Percentiles rank a stretch among this genome's conserved stretches.
phyloP scores from a whole-genome alignment of 2,113 vertebrate species.

The Thymallus thymallus region DNA sequence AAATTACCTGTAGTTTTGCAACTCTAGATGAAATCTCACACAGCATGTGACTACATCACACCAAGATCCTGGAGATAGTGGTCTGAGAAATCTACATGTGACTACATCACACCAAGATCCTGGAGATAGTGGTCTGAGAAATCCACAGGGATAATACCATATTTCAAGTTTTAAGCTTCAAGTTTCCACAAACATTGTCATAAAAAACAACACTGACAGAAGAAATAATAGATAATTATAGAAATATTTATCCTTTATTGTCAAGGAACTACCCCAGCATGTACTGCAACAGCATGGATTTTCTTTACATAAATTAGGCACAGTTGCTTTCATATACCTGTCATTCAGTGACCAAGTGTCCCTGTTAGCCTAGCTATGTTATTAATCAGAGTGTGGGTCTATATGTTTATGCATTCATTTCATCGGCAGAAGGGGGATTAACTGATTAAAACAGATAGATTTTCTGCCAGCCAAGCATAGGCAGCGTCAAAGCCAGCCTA shows the following conservation, averaged over 20 bases:
- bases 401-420: constrained; percentile 51
- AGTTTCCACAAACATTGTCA: constrained; percentile 4
- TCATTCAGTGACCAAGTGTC: not conserved
- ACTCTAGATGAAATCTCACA: not conserved
- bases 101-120: too few species aligned
- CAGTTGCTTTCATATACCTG: not conserved
- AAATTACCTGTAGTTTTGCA: not conserved
- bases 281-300: not conserved
- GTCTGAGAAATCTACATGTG: not conserved
- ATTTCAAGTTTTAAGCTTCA: not conserved
- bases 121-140: not conserved
- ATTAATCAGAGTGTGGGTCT: constrained; percentile 51
- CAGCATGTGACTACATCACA: too few species aligned
- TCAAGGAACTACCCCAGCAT: not conserved
- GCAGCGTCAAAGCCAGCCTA: constrained; percentile 24
- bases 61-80: too few species aligned
- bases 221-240: not conserved
- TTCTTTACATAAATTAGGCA: constrained; percentile 14
- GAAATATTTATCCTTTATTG: constrained; percentile 5
- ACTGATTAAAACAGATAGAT: constrained; percentile 68
- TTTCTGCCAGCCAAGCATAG: constrained; percentile 58
- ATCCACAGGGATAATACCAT: not conserved
- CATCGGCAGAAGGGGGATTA: constrained; percentile 51
- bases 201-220: not conserved
- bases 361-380: constrained; percentile 29